phyloP scores from a whole-genome alignment of 2,888 invertebrate species.

The Hypolimnas misippus region DNA sequence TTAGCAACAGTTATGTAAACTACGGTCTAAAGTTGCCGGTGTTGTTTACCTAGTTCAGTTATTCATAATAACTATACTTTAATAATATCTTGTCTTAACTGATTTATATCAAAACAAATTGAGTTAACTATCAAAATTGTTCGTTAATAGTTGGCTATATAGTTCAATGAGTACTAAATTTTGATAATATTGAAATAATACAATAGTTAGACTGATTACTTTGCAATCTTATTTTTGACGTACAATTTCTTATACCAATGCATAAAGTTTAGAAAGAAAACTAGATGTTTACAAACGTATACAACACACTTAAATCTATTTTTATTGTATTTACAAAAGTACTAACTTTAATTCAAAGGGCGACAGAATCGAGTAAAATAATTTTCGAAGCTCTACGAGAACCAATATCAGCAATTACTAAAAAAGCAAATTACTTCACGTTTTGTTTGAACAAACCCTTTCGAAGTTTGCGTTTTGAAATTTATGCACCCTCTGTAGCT shows the following conservation, averaged over 20 bases:
- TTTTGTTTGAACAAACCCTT: conserved; percentile 77
- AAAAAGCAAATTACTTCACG: conserved; percentile 57
- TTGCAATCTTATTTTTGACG: too few relatives aligned
- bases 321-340: neutral
- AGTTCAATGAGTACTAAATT: neutral
- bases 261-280: too few relatives aligned
- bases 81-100: neutral
- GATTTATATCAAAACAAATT: neutral
- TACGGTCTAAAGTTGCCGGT: conserved; percentile 22
- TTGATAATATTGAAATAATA: neutral
- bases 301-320: neutral
- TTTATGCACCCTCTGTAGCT: conserved; percentile 78
- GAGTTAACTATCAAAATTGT: neutral
- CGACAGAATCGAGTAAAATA: conserved; percentile 5
- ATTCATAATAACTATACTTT: conserved; percentile 10
- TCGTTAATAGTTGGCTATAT: conserved; percentile 4
- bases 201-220: neutral
- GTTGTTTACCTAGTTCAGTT: conserved; percentile 15
- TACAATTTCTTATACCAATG: too few relatives aligned
- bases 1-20: conserved; percentile 25
- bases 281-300: neutral
- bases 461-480: conserved; percentile 67
- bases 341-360: neutral
- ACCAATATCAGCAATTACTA: conserved; percentile 56
- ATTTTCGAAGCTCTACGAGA: conserved; percentile 52